phyloP scores from a whole-genome alignment of 2,113 vertebrate species.

The Apeltes quadracus region DNA sequence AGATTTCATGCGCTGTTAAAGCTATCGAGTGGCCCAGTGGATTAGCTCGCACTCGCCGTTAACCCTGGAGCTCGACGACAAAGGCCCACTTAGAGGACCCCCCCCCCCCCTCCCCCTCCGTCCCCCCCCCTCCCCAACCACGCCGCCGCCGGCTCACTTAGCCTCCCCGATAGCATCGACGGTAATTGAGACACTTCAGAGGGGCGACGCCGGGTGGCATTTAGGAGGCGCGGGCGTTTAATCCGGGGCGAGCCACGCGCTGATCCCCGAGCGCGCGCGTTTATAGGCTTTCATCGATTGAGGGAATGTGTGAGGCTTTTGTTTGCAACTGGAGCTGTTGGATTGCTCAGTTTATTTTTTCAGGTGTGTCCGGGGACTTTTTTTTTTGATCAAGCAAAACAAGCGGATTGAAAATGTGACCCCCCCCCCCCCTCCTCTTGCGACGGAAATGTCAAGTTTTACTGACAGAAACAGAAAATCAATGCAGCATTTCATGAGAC shows the following conservation, averaged over 20 bases:
- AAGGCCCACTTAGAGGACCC: constrained; percentile 71
- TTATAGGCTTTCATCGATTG: constrained; percentile 10
- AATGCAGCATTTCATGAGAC: not conserved
- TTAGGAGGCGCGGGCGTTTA: constrained; percentile 49
- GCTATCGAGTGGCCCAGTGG: constrained; percentile 79
- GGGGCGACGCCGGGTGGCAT: constrained; percentile 52
- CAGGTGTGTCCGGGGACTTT: constrained; percentile 2
- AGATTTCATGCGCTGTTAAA: constrained; percentile 81
- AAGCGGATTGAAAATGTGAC: not conserved
- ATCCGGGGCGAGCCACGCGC: constrained; percentile 32
- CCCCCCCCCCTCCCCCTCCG: constrained; percentile 42
- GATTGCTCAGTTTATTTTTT: constrained; percentile 9
- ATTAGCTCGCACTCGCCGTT: constrained; percentile 78
- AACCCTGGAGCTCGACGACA: constrained; percentile 71
- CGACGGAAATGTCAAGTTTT: not conserved
- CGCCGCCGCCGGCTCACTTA: constrained; percentile 55
- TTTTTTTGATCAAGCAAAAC: not conserved
- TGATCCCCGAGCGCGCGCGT: too few species aligned
- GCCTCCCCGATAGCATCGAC: constrained; percentile 62
- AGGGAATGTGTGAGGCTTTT: not conserved
- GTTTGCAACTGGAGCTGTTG: not conserved
- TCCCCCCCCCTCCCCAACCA: constrained; percentile 57
- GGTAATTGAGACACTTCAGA: constrained; percentile 73
- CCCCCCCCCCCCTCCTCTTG: too few species aligned
- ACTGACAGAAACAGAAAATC: not conserved